Evolutionary conservation across 2,888 invertebrate genomes (phyloP), one percentile per base, ranked within the genome.

Genomic region (Meiosimyza decipiens): DNA sequence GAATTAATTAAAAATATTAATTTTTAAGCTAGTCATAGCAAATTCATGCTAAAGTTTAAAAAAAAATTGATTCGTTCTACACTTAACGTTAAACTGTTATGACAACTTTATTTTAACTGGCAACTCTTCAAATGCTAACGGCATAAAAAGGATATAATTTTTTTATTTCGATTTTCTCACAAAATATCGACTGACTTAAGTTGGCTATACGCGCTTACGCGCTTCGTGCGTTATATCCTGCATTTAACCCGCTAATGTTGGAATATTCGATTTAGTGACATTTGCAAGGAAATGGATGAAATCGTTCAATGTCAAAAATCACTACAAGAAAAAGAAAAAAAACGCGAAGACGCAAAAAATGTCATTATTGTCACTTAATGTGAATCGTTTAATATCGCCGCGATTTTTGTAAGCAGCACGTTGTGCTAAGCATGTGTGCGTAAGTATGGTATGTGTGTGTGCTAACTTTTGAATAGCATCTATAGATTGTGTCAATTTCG

Each of bases 351-450:
- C 5, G 16, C 11, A 47, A 64, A 51, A 7, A 64, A 13, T 51
- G 50, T 18, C 51, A 13, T 50, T 64, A 50, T 50, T 50, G 63
- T 16, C 64, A 64, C 22, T 64, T 50, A 64, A 50, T 22, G 50
- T 55, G 18, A 18, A 50, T 50, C 64, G 49, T 64, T 64, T 64
- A 64, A 64, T 64, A 51, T 64, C 11, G 64, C 50, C 49, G 50
- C 64, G 16, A n/a, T 63, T 64, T 49, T 16, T 13, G 50, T 64
- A 22, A 16, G 63, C 16, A 18, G 16, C 57, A 13, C 13, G 4
- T 40, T 40, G 1, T 40, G 9, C 9, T 40, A 9, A 9, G 55
- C 28, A 28, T 55, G 55, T 4, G 22, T 13, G 18, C 22, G 18
- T 18, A 13, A 55, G 13, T 15, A 11, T 18, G 11, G 16, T 6